Conservation (phyloP, 2,888 invertebrate species). For the Syritta pipiens region DNA sequence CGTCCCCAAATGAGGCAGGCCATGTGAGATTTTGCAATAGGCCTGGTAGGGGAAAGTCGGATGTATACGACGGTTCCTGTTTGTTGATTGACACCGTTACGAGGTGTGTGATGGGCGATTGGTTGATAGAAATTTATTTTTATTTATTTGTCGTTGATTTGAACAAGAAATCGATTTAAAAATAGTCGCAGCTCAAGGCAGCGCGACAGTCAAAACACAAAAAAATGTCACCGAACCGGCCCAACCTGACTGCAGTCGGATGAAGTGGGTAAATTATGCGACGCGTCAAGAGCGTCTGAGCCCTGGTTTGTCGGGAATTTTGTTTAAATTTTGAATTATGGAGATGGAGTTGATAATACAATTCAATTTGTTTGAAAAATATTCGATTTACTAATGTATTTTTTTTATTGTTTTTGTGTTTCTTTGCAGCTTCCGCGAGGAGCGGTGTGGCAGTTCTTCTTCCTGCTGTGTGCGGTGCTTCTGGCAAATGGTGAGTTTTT, state of each 20-base stretch:
- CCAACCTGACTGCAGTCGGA: conserved; percentile 11
- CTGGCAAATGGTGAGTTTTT: conserved; percentile 75
- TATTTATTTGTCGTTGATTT: too few species aligned
- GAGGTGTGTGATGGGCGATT: not conserved
- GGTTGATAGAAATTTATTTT: conserved; percentile 3
- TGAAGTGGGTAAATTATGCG: too few species aligned
- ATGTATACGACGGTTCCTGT: conserved; percentile 33
- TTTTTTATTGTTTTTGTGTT: conserved; percentile 24
- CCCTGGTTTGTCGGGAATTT: not conserved
- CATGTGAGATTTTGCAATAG: conserved; percentile 23
- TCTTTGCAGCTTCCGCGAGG: conserved; percentile 77
- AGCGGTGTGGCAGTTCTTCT: conserved; percentile 77
- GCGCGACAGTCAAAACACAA: too few species aligned
- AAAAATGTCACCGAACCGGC: conserved; percentile 34
- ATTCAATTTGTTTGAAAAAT: too few species aligned
- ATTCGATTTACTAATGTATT: too few species aligned
- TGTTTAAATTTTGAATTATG: not conserved
- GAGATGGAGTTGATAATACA: not conserved
- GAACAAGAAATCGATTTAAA: not conserved
- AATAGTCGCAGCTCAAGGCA: too few species aligned
- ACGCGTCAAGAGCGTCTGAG: too few species aligned
- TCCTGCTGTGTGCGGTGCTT: conserved; percentile 75
- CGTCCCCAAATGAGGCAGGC: conserved; percentile 10
- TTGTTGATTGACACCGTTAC: conserved; percentile 17
- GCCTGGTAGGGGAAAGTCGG: conserved; percentile 43